Base-by-base conservation (phyloP, 37 sponge, comb jelly and placozoan genomes). In the Halichondria panicea region DNA sequence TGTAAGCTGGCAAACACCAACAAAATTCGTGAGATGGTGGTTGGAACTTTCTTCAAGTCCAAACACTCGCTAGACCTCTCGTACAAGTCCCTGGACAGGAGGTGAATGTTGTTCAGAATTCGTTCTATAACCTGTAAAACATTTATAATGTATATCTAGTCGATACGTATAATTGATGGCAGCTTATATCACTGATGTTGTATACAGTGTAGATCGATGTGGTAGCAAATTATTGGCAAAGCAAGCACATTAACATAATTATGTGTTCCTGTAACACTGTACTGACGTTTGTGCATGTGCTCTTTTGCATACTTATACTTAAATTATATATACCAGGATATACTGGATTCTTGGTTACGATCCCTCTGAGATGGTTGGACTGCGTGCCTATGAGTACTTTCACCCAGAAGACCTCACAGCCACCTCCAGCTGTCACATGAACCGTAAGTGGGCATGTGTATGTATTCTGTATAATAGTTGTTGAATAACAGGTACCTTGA, bases 331-430 rank as follows among this genome's bases (percentile, higher is more conserved):
- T 19, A 18, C 9, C 57, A 89, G 91, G 41, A 90, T 90, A 50
- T 56, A 82, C 9, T 78, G 85, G 81, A 81, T 90, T 43, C 39
- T 90, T 21, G 91, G 91, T 7, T 90, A 84, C 40, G 91, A 90
- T 71, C 91, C 91, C 25, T 70, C 91, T 3, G 91, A 90, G 24
- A 84, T 90, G 86, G 41, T 81, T 13, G 84, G 82, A 1, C 42
- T 73, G 21, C 84, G 85, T 27, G 91, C 81, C 36, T 84, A 83
- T 38, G 70, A 81, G 28, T 90, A 83, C 68, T 84, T 90, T 62
- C 91, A 90, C 25, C 91, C 91, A 18, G 39, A 69, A 64, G 90
- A 89, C 50, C 76, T 89, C 9, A 68, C 43, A 4, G 71, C 75
- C 57, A 81, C 82, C 8, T 81, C 88, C 1, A 69, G 71, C 58